These are phyloP conservation scores for Drosophila pachea DNA, from an alignment of 1,140 invertebrate species.

Conservation along the genomic window DNA sequence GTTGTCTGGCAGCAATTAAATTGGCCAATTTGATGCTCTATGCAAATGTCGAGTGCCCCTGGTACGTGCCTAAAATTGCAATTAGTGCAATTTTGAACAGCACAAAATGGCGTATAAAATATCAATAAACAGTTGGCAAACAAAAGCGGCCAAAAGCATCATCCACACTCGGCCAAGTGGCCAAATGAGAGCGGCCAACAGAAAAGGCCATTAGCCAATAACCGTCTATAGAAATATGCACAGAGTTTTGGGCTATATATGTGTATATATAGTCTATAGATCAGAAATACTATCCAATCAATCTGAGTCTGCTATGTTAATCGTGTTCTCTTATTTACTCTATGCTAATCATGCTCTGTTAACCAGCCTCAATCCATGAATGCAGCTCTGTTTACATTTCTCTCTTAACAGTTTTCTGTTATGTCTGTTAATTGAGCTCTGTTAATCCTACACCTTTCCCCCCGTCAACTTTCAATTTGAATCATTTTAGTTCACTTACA, in stretches of 20 bases:
- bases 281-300: too few species aligned
- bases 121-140: constrained; percentile 68
- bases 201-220: background rate
- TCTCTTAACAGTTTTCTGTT: too few species aligned
- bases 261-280: background rate
- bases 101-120: constrained; percentile 60
- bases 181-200: constrained; percentile 27
- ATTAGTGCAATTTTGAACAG: constrained; percentile 56
- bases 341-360: too few species aligned
- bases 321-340: too few species aligned
- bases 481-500: too few species aligned
- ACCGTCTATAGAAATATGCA: too few species aligned
- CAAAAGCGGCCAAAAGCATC: constrained; percentile 19
- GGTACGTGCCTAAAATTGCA: constrained; percentile 72
- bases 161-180: constrained; percentile 22
- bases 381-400: too few species aligned
- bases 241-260: background rate
- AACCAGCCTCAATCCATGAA: too few species aligned
- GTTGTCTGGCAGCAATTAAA: constrained; percentile 55
- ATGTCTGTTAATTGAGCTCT: too few species aligned
- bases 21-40: constrained; percentile 60
- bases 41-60: constrained; percentile 55
- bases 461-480: too few species aligned
- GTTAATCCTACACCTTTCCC: too few species aligned
- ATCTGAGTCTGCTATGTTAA: too few species aligned